Evolutionary conservation across 1,140 invertebrate genomes (phyloP), one percentile per base, ranked within the genome.

Genomic region (Popillia japonica): DNA sequence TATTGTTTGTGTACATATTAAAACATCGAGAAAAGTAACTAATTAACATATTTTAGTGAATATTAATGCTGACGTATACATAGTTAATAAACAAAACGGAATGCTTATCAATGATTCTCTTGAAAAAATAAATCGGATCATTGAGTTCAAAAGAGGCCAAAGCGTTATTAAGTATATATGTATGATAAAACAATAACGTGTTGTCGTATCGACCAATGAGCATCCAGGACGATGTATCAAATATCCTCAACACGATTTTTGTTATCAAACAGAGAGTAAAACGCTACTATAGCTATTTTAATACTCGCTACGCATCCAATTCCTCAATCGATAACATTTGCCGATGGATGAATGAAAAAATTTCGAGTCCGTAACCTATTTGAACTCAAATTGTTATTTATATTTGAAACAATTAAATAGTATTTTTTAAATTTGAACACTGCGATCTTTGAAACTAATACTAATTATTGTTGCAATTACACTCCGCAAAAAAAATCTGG

Each of bases 101-200:
- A 23, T 68, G 6, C 61, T 27, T 68, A 68, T 68, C 61, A 68
- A 68, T 22, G 61, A 20, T 68, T 68, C 20, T 10, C 7, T 8
- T 23, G n/a, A 68, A 23, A 68, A 68, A 68, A 27, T 11, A 68
- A 27, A 68, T 68, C 61, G 11, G 48, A 55, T 55, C 48, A 27
- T 34, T 3, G 27, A 23, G 61, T 68, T 68, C 61, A 68, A 68
- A 22, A 68, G 61, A 68, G 61, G 61, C 61, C 61, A 68, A 23
- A 68, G 27, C 61, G 22, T 68, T 23, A 23, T 34, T 34, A n/a
- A n/a, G n/a, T n/a, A 27, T 68, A 22, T 22, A 4, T 22, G 27
- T 68, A 2, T 17, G 48, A 55, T 55, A 55, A 55, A 68, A 68
- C 27, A 68, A 68, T 68, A 68, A 68, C 61, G 61, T 68, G 61